phyloP scores from a whole-genome alignment of 2,888 invertebrate species.

The Heliconius sara region DNA sequence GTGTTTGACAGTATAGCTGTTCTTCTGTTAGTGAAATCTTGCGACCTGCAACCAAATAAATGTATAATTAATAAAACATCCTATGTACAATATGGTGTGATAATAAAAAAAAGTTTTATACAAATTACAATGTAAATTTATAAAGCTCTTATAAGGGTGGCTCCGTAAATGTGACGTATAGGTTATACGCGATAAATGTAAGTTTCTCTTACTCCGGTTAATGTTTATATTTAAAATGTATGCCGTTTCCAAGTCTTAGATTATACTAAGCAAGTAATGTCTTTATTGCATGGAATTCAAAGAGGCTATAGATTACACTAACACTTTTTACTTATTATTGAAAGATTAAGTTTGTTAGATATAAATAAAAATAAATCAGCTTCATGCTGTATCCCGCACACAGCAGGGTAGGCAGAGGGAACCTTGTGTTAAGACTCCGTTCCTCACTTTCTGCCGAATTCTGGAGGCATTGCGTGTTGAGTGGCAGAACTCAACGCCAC shows the following conservation, averaged over 20 bases:
- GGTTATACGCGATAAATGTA: neutral
- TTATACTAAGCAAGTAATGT: neutral
- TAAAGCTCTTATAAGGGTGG: neutral
- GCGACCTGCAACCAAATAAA: slow-evolving; percentile 66
- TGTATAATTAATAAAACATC: slow-evolving; percentile 11
- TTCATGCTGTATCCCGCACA: no score
- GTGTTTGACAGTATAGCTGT: slow-evolving; percentile 83
- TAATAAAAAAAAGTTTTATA: neutral
- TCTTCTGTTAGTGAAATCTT: slow-evolving; percentile 67
- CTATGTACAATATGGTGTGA: neutral
- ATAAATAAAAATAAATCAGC: no score
- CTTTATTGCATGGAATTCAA: neutral
- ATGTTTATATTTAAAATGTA: neutral
- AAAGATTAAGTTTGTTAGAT: no score
- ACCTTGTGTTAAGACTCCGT: no score
- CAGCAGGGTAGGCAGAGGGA: no score
- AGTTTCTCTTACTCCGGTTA: no score
- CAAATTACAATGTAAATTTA: no score
- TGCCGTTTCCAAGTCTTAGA: neutral
- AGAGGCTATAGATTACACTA: neutral
- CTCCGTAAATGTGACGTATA: neutral
- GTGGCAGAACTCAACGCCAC: no score
- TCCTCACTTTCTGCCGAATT: no score
- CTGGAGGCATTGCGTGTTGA: no score
- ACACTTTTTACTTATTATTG: neutral